Evolutionary conservation across 2,888 invertebrate genomes (phyloP).

Genomic region (Pollenia labialis): DNA sequence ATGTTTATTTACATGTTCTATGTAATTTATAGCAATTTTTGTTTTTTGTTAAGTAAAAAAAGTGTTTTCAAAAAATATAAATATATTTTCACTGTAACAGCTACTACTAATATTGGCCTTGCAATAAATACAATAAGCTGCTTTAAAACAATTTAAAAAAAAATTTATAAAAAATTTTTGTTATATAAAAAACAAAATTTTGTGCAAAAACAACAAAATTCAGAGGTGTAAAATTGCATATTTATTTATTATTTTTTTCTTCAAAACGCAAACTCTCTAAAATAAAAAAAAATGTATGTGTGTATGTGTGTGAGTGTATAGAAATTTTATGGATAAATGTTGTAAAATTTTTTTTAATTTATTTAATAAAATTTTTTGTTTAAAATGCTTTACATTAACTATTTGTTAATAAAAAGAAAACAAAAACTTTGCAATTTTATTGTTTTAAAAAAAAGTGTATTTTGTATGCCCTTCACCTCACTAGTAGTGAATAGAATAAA

Average conservation of each 20-base stretch:
- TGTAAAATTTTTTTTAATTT: slow-evolving; percentile 46
- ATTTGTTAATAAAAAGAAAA: too few species aligned
- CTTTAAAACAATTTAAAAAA: slow-evolving; percentile 14
- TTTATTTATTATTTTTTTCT: slow-evolving; percentile 10
- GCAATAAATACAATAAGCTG: slow-evolving; percentile 54
- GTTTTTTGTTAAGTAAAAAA: background rate
- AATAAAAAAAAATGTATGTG: slow-evolving; percentile 18
- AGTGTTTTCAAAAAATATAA: background rate
- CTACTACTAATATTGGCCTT: slow-evolving; percentile 16
- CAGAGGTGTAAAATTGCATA: slow-evolving; percentile 33
- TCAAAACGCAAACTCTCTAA: background rate
- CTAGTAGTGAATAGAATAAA: too few species aligned
- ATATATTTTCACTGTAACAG: slow-evolving; percentile 19
- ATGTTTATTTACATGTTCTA: slow-evolving; percentile 41
- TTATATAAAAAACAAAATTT: slow-evolving; percentile 16
- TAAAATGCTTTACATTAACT: too few species aligned
- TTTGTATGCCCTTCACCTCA: too few species aligned
- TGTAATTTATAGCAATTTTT: slow-evolving; percentile 19
- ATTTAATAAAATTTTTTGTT: slow-evolving; percentile 31
- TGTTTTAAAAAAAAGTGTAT: too few species aligned
- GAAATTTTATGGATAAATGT: slow-evolving; percentile 37
- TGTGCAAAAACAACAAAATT: slow-evolving; percentile 20
- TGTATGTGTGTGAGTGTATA: slow-evolving; percentile 48
- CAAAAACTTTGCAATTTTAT: background rate
- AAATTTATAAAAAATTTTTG: slow-evolving; percentile 21